Evolutionary conservation across 1,140 invertebrate genomes (phyloP), one percentile per base, ranked within the genome.

Genomic region (Diorhabda sublineata): DNA sequence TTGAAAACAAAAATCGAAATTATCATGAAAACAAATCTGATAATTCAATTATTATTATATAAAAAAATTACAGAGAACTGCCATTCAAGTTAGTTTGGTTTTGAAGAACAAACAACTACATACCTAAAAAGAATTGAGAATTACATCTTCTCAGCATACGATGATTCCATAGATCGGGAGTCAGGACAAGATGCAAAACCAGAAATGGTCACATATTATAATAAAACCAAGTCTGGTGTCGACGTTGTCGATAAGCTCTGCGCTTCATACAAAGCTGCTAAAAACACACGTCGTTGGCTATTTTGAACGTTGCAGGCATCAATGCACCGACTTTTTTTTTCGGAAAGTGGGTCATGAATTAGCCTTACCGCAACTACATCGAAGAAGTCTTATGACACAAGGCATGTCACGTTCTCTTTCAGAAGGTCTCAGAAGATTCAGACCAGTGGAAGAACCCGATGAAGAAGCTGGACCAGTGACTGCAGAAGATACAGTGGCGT

Each of bases 221-320:
- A 66, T 61, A 9, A 41, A 47, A 66, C 61, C 59, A 70, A 70
- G 44, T 56, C 57, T 11, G 58, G 62, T 60, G 62, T 70, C 4
- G 64, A 66, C 47, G 56, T 43, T 8, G 45, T 66, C 9, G 69
- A 70, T 47, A 44, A 61, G 45, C 45, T 70, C n/a, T 70, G 47
- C 42, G 64, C 56, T 5, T 56, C 44, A 41, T 70, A 66, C 8
- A 70, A 70, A 42, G 42, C 42, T 66, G 64, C 64, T 45, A 45
- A 64, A 66, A 58, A 8, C 5, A 66, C 69, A 9, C 58, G 59
- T 26, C 5, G 58, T 45, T 70, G 69, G 64, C 69, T 3, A n/a
- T 47, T 61, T 26, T 70, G n/a, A 70, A 70, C 45, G 64, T 62
- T 7, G 57, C 64, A 56, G 69, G 69, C 6, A 67, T 67, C 11